Evolutionary conservation across 2,113 vertebrate genomes (phyloP).

Genomic region (Forbesichthys agassizii): DNA sequence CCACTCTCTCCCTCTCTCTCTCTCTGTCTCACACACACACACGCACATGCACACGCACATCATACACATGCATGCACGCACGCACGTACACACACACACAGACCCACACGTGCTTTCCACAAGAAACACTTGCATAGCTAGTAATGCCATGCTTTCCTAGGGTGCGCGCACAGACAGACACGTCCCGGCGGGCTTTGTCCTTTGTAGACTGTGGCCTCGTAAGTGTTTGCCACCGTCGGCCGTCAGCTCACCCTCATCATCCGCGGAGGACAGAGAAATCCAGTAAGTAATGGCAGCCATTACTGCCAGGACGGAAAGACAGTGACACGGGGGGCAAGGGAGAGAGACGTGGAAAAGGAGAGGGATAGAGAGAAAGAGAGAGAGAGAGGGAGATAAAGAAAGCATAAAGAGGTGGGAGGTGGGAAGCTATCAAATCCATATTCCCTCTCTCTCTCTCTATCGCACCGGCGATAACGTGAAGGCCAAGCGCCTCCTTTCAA

Average conservation of each 20-base stretch:
- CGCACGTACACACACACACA: background rate
- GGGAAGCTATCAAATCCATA: constrained; percentile 62
- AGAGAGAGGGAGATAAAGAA: constrained; percentile 48
- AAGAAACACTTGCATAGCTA: background rate
- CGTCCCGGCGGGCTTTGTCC: constrained; percentile 29
- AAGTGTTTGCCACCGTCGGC: constrained; percentile 54
- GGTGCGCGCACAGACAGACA: background rate
- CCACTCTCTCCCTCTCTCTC: too few species aligned
- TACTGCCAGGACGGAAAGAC: constrained; percentile 49
- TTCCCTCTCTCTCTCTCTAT: constrained; percentile 72
- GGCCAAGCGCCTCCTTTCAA: constrained; percentile 67
- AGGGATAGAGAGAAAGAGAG: constrained; percentile 31
- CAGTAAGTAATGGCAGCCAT: constrained; percentile 70
- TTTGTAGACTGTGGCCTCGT: constrained; percentile 53
- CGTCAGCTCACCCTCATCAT: constrained; percentile 47
- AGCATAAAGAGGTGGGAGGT: constrained; percentile 47
- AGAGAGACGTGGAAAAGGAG: constrained; percentile 14
- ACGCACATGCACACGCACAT: background rate
- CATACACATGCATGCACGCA: constrained; percentile 1
- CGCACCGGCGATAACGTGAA: constrained; percentile 62
- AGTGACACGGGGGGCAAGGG: background rate
- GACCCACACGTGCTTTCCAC: background rate
- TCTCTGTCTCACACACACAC: constrained; percentile 9
- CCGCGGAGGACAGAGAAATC: constrained; percentile 63
- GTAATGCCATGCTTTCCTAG: background rate